phyloP scores from a whole-genome alignment of 1,140 invertebrate genomes.

The Drosophila teissieri region DNA sequence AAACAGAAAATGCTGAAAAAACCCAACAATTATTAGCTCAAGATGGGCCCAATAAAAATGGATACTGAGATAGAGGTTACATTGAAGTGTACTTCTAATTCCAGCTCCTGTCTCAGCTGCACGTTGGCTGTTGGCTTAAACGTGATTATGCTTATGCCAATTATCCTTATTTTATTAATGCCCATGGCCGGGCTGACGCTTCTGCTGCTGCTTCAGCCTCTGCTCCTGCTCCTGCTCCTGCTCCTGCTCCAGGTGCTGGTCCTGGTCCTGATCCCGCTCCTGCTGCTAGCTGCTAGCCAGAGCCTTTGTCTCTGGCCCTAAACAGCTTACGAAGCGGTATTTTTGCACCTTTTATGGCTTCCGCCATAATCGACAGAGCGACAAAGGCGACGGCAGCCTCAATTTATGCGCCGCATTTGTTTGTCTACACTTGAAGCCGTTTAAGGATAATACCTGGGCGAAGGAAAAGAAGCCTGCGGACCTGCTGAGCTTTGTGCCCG shows the following conservation, averaged over 20 bases:
- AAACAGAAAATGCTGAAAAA: no score
- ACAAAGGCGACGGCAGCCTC: constrained; percentile 37
- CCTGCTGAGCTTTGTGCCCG: constrained; percentile 46
- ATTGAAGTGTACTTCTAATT: constrained; percentile 31
- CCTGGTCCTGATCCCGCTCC: background rate
- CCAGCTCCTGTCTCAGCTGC: constrained; percentile 60
- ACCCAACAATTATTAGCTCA: no score
- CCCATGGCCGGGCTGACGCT: constrained; percentile 26
- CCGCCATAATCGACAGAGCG: constrained; percentile 68
- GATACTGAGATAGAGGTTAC: background rate
- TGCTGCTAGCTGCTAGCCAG: background rate
- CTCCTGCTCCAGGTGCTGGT: no score
- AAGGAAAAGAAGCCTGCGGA: constrained; percentile 33
- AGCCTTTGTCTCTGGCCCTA: constrained; percentile 48
- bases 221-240: background rate
- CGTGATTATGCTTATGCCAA: constrained; percentile 83
- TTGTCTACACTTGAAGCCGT: constrained; percentile 63
- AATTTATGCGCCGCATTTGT: constrained; percentile 72
- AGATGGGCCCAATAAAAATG: no score
- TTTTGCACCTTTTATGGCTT: constrained; percentile 81
- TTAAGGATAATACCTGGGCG: constrained; percentile 66
- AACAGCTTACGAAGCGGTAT: constrained; percentile 67
- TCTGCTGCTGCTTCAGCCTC: background rate
- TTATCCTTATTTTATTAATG: constrained; percentile 84
- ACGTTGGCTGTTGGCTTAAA: constrained; percentile 76